Evolutionary conservation across 2,113 vertebrate species (phyloP).

Genomic region (Clarias batrachus): DNA sequence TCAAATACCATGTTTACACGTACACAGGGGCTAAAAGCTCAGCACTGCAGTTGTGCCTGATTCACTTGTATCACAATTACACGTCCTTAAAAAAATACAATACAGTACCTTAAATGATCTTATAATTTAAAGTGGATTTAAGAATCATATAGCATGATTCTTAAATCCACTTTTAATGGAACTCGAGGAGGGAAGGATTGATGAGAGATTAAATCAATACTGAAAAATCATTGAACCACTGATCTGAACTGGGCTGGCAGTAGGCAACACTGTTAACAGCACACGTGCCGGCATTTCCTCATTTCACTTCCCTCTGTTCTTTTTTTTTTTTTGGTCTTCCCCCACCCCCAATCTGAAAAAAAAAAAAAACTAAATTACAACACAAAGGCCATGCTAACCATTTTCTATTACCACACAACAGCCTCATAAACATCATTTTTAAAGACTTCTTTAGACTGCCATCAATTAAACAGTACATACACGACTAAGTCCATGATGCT

Average conservation of each 20-base stretch:
- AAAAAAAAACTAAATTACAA: neutral
- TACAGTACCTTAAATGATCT: neutral
- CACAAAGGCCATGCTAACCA: neutral
- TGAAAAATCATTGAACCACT: neutral
- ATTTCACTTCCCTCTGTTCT: constrained; percentile 27
- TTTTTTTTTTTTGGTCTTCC: neutral
- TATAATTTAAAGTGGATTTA: too few relatives aligned
- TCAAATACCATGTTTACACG: neutral
- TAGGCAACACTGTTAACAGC: neutral
- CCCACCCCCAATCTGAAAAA: neutral
- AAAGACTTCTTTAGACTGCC: neutral
- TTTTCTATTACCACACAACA: neutral
- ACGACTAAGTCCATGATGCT: neutral
- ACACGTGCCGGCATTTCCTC: constrained; percentile 10
- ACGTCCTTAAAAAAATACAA: neutral
- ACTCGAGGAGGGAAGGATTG: neutral
- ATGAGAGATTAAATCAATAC: neutral
- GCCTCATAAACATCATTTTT: neutral
- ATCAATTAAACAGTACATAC: neutral
- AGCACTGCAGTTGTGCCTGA: neutral
- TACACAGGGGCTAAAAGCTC: neutral
- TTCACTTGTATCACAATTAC: neutral
- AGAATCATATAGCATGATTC: neutral
- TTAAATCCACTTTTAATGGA: neutral
- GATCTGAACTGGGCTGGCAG: neutral